Conservation (phyloP, 2,113 vertebrate species). For the Menura novaehollandiae region DNA sequence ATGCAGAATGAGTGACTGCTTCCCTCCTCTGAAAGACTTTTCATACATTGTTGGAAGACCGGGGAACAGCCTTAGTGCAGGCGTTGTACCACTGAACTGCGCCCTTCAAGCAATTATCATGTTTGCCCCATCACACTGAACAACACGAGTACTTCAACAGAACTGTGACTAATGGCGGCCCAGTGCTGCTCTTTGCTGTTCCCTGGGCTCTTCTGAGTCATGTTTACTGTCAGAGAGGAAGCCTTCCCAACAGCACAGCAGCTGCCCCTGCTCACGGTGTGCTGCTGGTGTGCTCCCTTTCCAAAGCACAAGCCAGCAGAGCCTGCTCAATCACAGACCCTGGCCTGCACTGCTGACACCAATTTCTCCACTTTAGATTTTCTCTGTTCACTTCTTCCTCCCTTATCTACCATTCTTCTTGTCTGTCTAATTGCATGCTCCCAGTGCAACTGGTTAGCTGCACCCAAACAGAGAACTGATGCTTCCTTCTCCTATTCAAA, state of each 20-base stretch:
- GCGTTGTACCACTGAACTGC: background rate
- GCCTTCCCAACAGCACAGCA: background rate
- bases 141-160: background rate
- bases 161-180: background rate
- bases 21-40: background rate
- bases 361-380: background rate
- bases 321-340: background rate
- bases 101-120: accelerated
- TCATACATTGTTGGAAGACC: background rate
- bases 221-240: background rate
- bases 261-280: accelerated
- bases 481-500: background rate
- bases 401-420: background rate
- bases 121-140: background rate
- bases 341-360: background rate
- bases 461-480: background rate
- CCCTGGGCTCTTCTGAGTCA: background rate
- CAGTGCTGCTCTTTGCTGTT: background rate
- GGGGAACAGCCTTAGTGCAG: background rate
- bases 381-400: background rate
- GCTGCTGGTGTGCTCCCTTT: background rate
- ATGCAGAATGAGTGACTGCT: background rate
- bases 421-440: background rate
- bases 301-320: accelerated
- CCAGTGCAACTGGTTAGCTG: background rate